phyloP scores from a whole-genome alignment of 2,113 vertebrate genomes.

The Hylia prasina region DNA sequence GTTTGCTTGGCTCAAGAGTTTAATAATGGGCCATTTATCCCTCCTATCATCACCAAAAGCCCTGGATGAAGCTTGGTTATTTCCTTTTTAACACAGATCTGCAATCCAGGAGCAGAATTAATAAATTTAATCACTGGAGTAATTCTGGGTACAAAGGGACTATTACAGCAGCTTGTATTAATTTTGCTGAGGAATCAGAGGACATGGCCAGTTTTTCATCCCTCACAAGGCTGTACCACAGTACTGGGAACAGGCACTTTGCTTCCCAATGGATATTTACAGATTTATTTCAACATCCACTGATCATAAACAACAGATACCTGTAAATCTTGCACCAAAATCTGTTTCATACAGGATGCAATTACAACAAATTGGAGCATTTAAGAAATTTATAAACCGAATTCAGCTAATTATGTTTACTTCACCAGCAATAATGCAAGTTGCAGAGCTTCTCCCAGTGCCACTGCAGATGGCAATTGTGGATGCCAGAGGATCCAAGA shows the following conservation, averaged over 20 bases:
- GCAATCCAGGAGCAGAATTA: background rate
- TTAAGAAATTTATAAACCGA: background rate
- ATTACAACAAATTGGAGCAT: background rate
- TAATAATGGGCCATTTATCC: background rate
- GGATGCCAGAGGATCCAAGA: background rate
- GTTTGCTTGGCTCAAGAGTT: background rate
- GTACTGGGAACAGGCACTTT: background rate
- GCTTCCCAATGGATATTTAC: background rate
- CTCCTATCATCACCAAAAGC: background rate
- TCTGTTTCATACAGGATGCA: background rate
- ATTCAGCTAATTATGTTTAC: background rate
- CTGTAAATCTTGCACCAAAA: background rate
- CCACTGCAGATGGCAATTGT: background rate
- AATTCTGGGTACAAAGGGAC: background rate
- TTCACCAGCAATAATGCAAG: background rate
- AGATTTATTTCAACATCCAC: background rate
- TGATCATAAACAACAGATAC: background rate
- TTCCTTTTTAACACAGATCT: background rate
- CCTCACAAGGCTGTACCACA: background rate
- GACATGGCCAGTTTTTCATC: background rate
- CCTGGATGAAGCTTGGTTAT: background rate
- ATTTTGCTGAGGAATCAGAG: background rate
- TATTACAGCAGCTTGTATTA: background rate
- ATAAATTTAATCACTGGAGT: background rate
- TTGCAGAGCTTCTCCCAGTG: background rate